Conservation (phyloP, 2,888 invertebrate genomes). For the Zele albiditarsus region DNA sequence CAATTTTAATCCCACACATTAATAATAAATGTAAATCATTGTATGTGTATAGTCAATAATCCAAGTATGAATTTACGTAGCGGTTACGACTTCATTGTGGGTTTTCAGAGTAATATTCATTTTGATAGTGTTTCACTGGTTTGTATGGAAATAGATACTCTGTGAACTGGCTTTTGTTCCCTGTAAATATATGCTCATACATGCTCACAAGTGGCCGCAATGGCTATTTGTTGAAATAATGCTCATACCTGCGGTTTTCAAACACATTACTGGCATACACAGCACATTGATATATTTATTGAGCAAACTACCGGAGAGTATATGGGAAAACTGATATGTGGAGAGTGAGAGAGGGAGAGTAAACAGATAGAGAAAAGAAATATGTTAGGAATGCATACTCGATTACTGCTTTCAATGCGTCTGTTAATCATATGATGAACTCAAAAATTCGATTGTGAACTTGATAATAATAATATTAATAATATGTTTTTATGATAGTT, state of each 20-base stretch:
- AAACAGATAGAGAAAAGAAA: slow-evolving; percentile 4
- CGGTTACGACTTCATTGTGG: slow-evolving; percentile 27
- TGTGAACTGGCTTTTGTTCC: not conserved
- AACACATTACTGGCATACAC: not conserved
- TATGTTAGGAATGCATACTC: slow-evolving; percentile 38
- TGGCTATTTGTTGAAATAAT: not conserved
- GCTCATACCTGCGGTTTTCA: not conserved
- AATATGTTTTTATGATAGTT: slow-evolving; percentile 31
- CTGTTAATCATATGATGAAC: slow-evolving; percentile 47
- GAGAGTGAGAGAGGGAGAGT: not conserved
- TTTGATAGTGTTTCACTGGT: not conserved
- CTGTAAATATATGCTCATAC: not conserved
- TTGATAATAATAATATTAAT: slow-evolving; percentile 58
- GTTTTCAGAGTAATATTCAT: slow-evolving; percentile 12
- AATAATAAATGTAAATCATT: not conserved
- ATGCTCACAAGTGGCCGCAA: not conserved
- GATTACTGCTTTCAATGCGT: slow-evolving; percentile 46
- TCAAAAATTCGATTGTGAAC: slow-evolving; percentile 59
- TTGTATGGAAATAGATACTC: not conserved
- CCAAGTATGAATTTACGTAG: slow-evolving; percentile 9
- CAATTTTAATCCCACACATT: not conserved
- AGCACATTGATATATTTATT: slow-evolving; percentile 18
- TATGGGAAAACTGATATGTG: slow-evolving; percentile 1
- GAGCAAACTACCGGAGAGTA: slow-evolving; percentile 9
- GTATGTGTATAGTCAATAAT: slow-evolving; percentile 24